A percentile compares a stretch with the other conserved stretches of the same genome.
phyloP scores from a whole-genome alignment of 2,113 vertebrate species.

The Nerophis lumbriciformis region DNA sequence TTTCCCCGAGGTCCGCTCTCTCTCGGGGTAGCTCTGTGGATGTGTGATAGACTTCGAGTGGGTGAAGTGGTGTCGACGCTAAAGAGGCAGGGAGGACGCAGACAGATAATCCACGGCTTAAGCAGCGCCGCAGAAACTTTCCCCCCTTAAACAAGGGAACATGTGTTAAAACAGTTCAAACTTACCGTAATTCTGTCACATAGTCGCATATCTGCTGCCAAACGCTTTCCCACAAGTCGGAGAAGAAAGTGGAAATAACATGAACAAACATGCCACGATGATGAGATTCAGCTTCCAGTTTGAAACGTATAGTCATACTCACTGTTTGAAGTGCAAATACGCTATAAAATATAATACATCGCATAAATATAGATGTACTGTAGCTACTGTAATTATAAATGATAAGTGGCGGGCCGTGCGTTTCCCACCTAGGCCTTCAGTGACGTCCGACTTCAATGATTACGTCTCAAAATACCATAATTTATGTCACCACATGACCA shows the following conservation, averaged over 20 bases:
- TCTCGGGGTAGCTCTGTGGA: slow-evolving; percentile 66
- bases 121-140: slow-evolving; percentile 58
- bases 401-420: background rate
- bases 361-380: background rate
- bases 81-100: slow-evolving; percentile 64
- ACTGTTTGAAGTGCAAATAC: slow-evolving; percentile 2
- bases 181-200: slow-evolving; percentile 59
- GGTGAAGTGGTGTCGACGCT: slow-evolving; percentile 64
- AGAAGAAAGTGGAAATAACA: slow-evolving; percentile 19
- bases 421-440: too few relatives aligned
- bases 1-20: slow-evolving; percentile 64
- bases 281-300: slow-evolving; percentile 20
- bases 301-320: slow-evolving; percentile 7
- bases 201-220: slow-evolving; percentile 33
- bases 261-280: slow-evolving; percentile 1
- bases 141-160: slow-evolving; percentile 62
- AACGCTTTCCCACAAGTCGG: slow-evolving; percentile 32
- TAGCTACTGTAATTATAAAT: background rate
- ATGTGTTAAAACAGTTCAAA: slow-evolving; percentile 64
- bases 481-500: too few relatives aligned
- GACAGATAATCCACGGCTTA: slow-evolving; percentile 69
- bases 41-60: slow-evolving; percentile 71
- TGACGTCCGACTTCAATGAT: too few relatives aligned
- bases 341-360: slow-evolving; percentile 36
- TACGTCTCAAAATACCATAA: too few relatives aligned